A percentile compares a stretch with the other conserved stretches of the same genome.
Evolutionary conservation across 2,888 invertebrate genomes (phyloP).

Genomic region (Zygogramma bicolorata): DNA sequence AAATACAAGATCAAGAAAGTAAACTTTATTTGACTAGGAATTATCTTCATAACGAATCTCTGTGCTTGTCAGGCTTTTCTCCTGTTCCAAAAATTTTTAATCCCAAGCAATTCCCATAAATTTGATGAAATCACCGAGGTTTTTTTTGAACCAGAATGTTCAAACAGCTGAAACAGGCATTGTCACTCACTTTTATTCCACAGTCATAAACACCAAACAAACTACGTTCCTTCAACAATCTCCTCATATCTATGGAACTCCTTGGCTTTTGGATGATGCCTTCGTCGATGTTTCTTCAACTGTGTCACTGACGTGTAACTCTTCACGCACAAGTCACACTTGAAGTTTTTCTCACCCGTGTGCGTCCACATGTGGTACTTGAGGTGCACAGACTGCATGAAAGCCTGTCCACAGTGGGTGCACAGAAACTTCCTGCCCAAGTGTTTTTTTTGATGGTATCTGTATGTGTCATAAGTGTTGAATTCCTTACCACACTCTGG

Average conservation of each 20-base stretch:
- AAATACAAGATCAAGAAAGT: too few relatives aligned
- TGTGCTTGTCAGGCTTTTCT: too few relatives aligned
- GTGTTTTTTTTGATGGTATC: constrained; percentile 51
- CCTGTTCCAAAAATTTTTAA: too few relatives aligned
- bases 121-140: too few relatives aligned
- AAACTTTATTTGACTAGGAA: too few relatives aligned
- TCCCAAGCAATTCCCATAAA: too few relatives aligned
- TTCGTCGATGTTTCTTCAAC: constrained; percentile 45
- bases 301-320: constrained; percentile 50
- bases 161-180: too few relatives aligned
- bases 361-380: constrained; percentile 55
- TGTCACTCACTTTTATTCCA: too few relatives aligned
- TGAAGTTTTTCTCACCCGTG: constrained; percentile 53
- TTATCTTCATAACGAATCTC: too few relatives aligned
- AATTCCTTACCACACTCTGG: constrained; percentile 48
- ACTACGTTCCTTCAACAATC: not conserved
- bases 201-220: not conserved
- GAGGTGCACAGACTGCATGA: constrained; percentile 50
- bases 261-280: constrained; percentile 28
- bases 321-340: constrained; percentile 52
- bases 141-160: too few relatives aligned
- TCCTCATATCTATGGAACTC: not conserved
- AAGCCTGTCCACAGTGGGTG: constrained; percentile 49
- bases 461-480: constrained; percentile 47
- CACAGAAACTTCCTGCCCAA: constrained; percentile 47